Conservation (phyloP, 1,140 invertebrate genomes). For the Atopsyche davidsoni region DNA sequence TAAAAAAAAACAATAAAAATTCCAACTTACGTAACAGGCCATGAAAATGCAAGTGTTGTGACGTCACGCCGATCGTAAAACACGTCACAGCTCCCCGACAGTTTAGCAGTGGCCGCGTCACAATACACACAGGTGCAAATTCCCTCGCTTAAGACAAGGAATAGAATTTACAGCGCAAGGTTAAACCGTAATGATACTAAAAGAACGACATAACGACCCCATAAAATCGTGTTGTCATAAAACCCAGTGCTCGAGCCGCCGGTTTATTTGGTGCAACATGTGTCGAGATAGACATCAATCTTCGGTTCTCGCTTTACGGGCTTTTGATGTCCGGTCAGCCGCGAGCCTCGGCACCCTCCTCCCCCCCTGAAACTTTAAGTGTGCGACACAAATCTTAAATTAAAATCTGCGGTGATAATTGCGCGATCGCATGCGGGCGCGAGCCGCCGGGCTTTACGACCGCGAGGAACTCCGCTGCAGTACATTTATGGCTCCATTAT, state of each 20-base stretch:
- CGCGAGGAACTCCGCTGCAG: too few species aligned
- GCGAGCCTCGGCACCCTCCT: too few species aligned
- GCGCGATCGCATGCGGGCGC: too few species aligned
- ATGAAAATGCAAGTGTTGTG: conserved; percentile 31
- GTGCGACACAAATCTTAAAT: too few species aligned
- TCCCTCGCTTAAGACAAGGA: conserved; percentile 12
- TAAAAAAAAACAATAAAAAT: conserved; percentile 31
- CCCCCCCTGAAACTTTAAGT: too few species aligned
- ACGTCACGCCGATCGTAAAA: conserved; percentile 27
- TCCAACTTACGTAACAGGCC: conserved; percentile 24
- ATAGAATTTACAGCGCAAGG: conserved; percentile 27
- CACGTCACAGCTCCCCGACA: conserved; percentile 16
- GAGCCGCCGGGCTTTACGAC: too few species aligned
- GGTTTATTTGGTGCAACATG: conserved; percentile 6
- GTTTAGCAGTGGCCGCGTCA: neutral
- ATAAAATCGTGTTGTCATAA: conserved; percentile 30
- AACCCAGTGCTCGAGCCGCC: conserved; percentile 9
- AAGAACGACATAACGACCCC: conserved; percentile 29
- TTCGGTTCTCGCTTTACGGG: conserved; percentile 15
- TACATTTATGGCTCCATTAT: too few species aligned
- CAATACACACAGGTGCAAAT: too few species aligned
- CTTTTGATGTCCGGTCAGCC: conserved; percentile 9
- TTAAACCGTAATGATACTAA: conserved; percentile 29
- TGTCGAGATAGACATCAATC: conserved; percentile 15
- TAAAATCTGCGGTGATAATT: too few species aligned